Evolutionary conservation across 2,797 vertebrate species (phyloP).

Genomic region (Falco columbarius): DNA sequence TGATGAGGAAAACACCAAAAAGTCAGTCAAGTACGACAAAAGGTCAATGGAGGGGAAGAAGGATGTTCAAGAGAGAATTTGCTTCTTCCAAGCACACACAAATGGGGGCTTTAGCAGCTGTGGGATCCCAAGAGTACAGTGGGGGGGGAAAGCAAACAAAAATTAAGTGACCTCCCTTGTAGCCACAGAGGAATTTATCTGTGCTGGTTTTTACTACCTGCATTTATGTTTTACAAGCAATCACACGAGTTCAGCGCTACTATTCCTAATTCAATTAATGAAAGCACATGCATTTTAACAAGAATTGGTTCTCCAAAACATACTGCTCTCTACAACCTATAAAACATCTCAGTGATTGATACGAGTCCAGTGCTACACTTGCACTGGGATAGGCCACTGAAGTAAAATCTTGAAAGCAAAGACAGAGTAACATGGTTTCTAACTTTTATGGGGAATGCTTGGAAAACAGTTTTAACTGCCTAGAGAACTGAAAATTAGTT

Average conservation of each 20-base stretch:
- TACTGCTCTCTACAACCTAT: background rate
- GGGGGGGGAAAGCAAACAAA: background rate
- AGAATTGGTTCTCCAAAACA: background rate
- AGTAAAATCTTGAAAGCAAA: background rate
- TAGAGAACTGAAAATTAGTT: background rate
- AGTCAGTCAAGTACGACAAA: constrained; percentile 34
- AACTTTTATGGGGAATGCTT: background rate
- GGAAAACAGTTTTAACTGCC: background rate
- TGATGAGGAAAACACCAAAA: background rate
- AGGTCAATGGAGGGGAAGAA: background rate
- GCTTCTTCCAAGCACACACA: background rate
- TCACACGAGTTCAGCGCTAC: background rate
- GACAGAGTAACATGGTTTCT: background rate
- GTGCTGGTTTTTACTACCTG: background rate
- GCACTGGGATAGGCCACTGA: fast-evolving
- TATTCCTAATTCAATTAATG: background rate
- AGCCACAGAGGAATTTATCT: background rate
- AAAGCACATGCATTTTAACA: background rate
- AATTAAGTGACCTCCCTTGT: background rate
- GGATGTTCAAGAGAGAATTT: background rate
- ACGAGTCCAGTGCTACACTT: fast-evolving
- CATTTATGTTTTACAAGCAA: constrained; percentile 5
- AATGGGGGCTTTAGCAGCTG: background rate
- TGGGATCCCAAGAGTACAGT: background rate
- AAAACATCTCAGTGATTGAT: background rate